Conservation (phyloP, 2,888 invertebrate genomes). For the Diaprepes abbreviatus region DNA sequence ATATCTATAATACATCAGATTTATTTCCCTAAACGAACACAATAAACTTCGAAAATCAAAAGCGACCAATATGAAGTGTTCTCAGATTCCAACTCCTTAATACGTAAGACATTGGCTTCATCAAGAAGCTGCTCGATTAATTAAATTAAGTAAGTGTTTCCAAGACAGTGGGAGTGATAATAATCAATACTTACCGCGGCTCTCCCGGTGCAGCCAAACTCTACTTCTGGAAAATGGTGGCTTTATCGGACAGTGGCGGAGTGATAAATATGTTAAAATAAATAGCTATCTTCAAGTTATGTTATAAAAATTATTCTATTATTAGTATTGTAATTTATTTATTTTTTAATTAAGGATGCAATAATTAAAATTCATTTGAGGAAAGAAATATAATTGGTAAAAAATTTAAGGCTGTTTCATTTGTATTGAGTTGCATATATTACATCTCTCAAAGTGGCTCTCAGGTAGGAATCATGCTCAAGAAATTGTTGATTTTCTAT, state of each 20-base stretch:
- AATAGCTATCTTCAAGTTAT: no score
- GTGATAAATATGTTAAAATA: no score
- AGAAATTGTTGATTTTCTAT: no score
- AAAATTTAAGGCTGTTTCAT: no score
- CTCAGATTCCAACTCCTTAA: conserved; percentile 50
- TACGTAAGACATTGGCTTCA: conserved; percentile 60
- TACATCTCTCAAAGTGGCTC: no score
- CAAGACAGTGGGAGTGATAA: conserved; percentile 56
- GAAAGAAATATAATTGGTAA: no score
- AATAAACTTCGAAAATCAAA: conserved; percentile 28
- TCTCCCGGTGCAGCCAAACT: conserved; percentile 19
- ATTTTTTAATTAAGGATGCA: no score
- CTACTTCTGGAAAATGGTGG: conserved; percentile 10
- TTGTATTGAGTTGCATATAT: no score
- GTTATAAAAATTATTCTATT: no score
- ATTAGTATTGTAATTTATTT: no score
- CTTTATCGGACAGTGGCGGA: conserved; percentile 12
- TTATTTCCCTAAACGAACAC: conserved; percentile 23
- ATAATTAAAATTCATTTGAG: no score
- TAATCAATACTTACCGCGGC: conserved; percentile 55
- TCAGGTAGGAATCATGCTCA: no score
- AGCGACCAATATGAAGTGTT: conserved; percentile 55
- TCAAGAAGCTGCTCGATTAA: conserved; percentile 58
- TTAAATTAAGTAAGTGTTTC: conserved; percentile 61
- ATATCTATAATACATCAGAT: not conserved